phyloP scores from a whole-genome alignment of 2,113 vertebrate species.

The Hydrolagus affinis region DNA sequence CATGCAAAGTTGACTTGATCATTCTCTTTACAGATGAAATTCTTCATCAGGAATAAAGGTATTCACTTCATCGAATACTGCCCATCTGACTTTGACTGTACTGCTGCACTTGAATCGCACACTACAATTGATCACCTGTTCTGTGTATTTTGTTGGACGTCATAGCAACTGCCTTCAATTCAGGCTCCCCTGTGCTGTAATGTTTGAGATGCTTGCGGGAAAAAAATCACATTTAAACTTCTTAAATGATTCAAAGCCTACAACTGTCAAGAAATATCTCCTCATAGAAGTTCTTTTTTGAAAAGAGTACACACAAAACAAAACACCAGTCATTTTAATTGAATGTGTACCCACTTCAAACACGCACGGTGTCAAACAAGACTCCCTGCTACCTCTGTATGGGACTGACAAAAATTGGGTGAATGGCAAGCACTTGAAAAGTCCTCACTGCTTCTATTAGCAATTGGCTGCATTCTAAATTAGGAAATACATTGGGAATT shows the following conservation, averaged over 20 bases:
- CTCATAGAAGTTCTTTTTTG: neutral
- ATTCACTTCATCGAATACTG: neutral
- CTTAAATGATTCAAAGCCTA: neutral
- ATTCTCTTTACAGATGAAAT: neutral
- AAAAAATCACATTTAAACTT: neutral
- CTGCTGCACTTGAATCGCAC: neutral
- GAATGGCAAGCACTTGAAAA: constrained; percentile 6
- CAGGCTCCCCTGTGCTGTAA: too few relatives aligned
- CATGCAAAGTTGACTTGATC: neutral
- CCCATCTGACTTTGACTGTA: neutral
- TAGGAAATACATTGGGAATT: neutral
- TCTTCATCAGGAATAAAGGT: neutral
- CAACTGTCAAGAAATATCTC: neutral
- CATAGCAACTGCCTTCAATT: neutral
- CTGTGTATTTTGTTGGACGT: neutral
- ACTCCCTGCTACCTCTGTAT: neutral
- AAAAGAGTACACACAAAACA: neutral
- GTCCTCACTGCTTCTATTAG: constrained; percentile 1
- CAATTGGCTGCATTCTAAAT: constrained; percentile 25
- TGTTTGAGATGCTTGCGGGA: neutral
- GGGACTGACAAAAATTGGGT: constrained; percentile 13
- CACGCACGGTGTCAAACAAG: neutral
- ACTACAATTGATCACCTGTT: neutral
- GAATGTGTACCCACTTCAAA: neutral
- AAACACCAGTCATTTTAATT: constrained; percentile 9